Evolutionary conservation across 2,797 vertebrate species (phyloP).

Genomic region (Choloepus didactylus): DNA sequence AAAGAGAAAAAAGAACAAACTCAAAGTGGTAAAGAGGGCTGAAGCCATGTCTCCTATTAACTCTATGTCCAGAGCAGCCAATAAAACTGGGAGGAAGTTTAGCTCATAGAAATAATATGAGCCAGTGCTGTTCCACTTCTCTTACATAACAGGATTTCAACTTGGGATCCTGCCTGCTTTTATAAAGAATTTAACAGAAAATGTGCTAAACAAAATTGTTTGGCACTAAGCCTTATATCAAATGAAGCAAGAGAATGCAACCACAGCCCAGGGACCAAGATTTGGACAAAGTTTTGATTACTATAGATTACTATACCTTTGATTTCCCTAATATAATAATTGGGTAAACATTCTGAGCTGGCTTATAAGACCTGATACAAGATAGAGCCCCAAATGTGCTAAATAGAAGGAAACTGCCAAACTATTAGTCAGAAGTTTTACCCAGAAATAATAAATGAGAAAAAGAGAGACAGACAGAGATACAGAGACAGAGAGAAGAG

Average conservation of each 20-base stretch:
- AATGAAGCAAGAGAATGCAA: not conserved
- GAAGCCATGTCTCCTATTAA: not conserved
- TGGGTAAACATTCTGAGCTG: not conserved
- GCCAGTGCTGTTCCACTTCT: not conserved
- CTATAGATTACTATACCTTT: not conserved
- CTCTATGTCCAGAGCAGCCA: not conserved
- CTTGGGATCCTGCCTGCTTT: not conserved
- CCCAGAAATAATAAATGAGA: not conserved
- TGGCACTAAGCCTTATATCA: not conserved
- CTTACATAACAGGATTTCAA: not conserved
- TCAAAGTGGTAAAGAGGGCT: accelerated
- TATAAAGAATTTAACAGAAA: not conserved
- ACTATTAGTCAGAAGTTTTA: not conserved
- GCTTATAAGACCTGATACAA: not conserved
- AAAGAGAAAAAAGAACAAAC: not conserved
- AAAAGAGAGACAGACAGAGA: not conserved
- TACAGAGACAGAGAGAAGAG: too few relatives aligned
- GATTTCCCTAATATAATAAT: not conserved
- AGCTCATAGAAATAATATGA: not conserved
- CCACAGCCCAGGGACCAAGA: not conserved
- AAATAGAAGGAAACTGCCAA: not conserved
- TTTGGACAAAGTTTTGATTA: not conserved
- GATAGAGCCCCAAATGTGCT: not conserved
- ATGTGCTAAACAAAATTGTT: not conserved
- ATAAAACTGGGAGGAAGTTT: not conserved